phyloP scores from a whole-genome alignment of 1,140 invertebrate species.

The Drosophila biarmipes region DNA sequence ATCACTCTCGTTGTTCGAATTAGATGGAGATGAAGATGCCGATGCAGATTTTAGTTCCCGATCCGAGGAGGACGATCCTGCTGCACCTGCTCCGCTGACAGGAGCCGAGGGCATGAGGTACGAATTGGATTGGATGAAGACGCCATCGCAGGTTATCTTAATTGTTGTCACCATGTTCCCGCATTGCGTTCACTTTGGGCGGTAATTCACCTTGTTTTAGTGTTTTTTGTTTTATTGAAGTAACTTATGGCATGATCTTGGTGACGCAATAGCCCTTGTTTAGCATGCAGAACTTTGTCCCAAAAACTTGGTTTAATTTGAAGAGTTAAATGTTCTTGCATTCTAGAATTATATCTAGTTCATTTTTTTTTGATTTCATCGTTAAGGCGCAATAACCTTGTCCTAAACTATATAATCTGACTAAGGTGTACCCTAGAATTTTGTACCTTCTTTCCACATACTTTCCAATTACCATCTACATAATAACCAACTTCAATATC shows the following conservation, averaged over 20 bases:
- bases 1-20: slow-evolving; percentile 65
- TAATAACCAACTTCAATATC: slow-evolving; percentile 13
- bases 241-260: neutral
- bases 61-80: slow-evolving; percentile 10
- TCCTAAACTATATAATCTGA: neutral
- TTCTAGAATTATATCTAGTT: too few relatives aligned
- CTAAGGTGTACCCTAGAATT: neutral
- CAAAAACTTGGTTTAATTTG: too few relatives aligned
- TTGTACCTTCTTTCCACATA: neutral
- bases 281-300: too few relatives aligned
- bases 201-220: neutral
- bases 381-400: neutral
- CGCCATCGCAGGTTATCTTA: slow-evolving; percentile 84
- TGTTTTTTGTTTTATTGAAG: neutral
- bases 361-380: too few relatives aligned
- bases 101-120: slow-evolving; percentile 69
- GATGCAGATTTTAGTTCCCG: slow-evolving; percentile 5
- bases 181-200: slow-evolving; percentile 23
- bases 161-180: slow-evolving; percentile 84
- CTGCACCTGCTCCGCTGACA: slow-evolving; percentile 2
- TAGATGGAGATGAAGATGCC: slow-evolving; percentile 4
- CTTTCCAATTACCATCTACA: slow-evolving; percentile 2
- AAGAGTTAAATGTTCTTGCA: too few relatives aligned
- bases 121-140: slow-evolving; percentile 83
- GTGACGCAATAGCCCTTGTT: neutral